Conservation (phyloP, 1,140 invertebrate species). For the Euura lappo region DNA sequence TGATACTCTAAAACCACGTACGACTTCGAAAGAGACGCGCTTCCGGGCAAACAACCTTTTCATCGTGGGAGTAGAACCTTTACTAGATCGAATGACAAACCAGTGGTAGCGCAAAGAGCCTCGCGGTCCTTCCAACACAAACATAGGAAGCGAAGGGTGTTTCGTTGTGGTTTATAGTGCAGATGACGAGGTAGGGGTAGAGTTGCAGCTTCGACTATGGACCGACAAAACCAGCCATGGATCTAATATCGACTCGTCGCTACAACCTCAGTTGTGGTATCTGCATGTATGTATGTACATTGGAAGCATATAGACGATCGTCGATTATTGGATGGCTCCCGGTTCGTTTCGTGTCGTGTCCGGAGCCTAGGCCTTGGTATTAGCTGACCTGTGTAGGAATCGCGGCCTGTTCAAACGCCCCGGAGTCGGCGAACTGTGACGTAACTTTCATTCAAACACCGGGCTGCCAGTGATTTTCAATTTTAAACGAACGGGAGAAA, state of each 20-base stretch:
- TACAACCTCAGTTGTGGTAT: neutral
- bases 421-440: too few species aligned
- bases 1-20: neutral
- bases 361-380: neutral
- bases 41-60: constrained; percentile 1
- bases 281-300: neutral
- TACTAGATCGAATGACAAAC: constrained; percentile 2
- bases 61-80: neutral
- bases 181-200: neutral
- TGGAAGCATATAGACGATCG: neutral
- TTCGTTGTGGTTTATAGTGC: neutral
- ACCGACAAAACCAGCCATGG: neutral
- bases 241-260: neutral
- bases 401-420: too few species aligned
- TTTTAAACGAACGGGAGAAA: neutral
- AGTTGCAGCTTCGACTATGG: neutral
- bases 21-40: neutral
- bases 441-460: too few species aligned
- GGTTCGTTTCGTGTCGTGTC: neutral
- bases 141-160: neutral
- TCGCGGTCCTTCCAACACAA: neutral
- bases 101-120: neutral
- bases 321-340: neutral
- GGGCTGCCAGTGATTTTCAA: neutral
- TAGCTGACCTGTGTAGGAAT: neutral